Base-by-base conservation (phyloP, 2,797 vertebrate species). In the Sebastes steindachneri region DNA sequence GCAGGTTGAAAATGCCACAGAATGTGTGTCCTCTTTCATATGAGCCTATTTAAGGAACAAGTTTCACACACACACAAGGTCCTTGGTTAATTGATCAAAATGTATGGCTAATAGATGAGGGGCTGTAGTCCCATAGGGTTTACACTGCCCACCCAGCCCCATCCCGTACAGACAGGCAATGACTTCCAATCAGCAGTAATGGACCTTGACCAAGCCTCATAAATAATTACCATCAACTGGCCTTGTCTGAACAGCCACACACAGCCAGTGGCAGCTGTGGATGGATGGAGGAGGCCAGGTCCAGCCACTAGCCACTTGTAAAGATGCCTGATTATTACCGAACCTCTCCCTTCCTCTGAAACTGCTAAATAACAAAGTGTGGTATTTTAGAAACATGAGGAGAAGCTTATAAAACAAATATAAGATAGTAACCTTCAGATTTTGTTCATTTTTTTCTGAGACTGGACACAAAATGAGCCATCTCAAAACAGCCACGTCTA, bases 171-270 rank as follows among this genome's bases (percentile, higher is more conserved):
- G 79, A 89, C 80, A 80, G 73, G 75, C 91, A 88, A 91, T 84
- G 90, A 91, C 93, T 95, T 94, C 93, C 93, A 94, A 95, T 95
- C 93, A 94, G 84, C 75, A 82, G 87, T 95, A 95, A 96, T 95
- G 92, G 93, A 93, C 92, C 88, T 91, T 93, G 93, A 95, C 90
- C 89, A 93, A 90, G 90, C 58, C 79, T 94, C 94, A 95, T 95
- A 94, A 95, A 95, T 95, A 95, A 96, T 95, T 96, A 93, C 91
- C 83, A 88, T 82, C 92, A 92, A 90, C 87, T 89, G 93, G 90
- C 91, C 91, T 93, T 92, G 92, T 91, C 91, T 90, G 87, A 91
- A 66, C 77, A 84, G 82, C 83, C 57, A 77, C 80, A 86, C 79
- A 73, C 69, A 92, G 85, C 78, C 82, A 79, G 84, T 80, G 85